Evolutionary conservation across 1,140 invertebrate genomes (phyloP).

Genomic region (Sarcophaga bullata): DNA sequence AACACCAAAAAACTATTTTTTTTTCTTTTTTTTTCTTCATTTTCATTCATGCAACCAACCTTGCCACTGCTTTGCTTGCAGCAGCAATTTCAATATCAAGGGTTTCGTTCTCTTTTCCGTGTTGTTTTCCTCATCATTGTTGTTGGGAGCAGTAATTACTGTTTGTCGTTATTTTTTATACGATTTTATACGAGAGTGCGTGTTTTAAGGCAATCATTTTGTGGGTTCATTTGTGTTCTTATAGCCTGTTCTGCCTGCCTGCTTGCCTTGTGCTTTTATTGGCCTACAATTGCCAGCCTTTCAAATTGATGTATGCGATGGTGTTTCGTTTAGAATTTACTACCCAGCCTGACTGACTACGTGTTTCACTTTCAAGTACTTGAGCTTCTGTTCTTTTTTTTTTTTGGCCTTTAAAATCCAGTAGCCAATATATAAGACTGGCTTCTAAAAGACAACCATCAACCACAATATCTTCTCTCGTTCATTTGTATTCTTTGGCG

Average conservation of each 20-base stretch:
- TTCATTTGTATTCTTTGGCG: constrained; percentile 6
- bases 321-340: constrained; percentile 17
- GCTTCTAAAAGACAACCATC: not conserved
- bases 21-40: not conserved
- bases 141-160: not conserved
- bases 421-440: constrained; percentile 17
- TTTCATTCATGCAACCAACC: too few relatives aligned
- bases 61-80: not conserved
- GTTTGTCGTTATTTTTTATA: not conserved
- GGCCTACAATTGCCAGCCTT: not conserved
- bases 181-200: constrained; percentile 23
- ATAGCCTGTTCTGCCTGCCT: not conserved
- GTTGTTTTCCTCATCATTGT: too few relatives aligned
- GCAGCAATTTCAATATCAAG: not conserved
- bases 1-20: not conserved
- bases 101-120: not conserved
- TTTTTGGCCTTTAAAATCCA: not conserved
- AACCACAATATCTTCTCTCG: not conserved
- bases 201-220: constrained; percentile 35
- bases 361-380: not conserved
- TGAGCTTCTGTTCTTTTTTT: not conserved
- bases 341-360: not conserved
- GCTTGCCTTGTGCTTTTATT: not conserved
- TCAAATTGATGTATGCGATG: not conserved
- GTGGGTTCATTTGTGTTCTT: constrained; percentile 18